These are phyloP conservation scores for Tachuris rubrigastra DNA, from an alignment of 2,113 vertebrate species.

Conservation along the genomic window DNA sequence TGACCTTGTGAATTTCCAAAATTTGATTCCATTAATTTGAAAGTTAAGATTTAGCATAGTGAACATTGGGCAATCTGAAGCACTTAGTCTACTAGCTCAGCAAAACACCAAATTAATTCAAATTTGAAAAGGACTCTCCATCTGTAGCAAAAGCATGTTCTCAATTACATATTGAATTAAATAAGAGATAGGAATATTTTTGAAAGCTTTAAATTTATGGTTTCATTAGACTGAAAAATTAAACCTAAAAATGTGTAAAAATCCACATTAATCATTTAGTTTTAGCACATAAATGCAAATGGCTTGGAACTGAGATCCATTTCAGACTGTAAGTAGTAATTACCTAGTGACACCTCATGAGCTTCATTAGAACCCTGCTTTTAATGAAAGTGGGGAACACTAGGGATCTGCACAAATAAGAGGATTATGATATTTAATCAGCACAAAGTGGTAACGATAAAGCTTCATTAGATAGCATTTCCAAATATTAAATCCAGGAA, in stretches of 20 bases:
- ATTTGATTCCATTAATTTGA: not conserved
- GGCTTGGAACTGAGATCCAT: slow-evolving; percentile 68
- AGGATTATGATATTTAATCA: slow-evolving; percentile 63
- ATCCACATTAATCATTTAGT: slow-evolving; percentile 73
- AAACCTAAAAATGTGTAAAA: slow-evolving; percentile 75
- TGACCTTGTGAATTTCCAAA: not conserved
- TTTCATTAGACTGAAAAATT: slow-evolving; percentile 76
- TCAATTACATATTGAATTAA: slow-evolving; percentile 70
- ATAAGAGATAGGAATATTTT: slow-evolving; percentile 55
- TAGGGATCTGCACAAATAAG: slow-evolving; percentile 47
- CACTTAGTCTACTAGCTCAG: slow-evolving; percentile 19
- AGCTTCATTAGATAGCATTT: slow-evolving; percentile 51
- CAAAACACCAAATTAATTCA: slow-evolving; percentile 56
- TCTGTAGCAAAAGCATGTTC: slow-evolving; percentile 62
- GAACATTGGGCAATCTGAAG: slow-evolving; percentile 10
- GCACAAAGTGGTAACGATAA: slow-evolving; percentile 40
- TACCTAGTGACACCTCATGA: slow-evolving; percentile 37
- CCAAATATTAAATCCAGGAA: slow-evolving; percentile 36
- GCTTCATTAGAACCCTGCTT: slow-evolving; percentile 54
- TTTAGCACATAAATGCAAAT: slow-evolving; percentile 73
- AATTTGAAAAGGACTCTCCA: slow-evolving; percentile 45
- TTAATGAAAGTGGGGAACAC: slow-evolving; percentile 40
- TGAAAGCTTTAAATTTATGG: slow-evolving; percentile 69
- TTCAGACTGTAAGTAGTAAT: slow-evolving; percentile 67
- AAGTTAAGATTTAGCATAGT: not conserved